Evolutionary conservation across 2,888 invertebrate species (phyloP).

Genomic region (Bembecia ichneumoniformis): DNA sequence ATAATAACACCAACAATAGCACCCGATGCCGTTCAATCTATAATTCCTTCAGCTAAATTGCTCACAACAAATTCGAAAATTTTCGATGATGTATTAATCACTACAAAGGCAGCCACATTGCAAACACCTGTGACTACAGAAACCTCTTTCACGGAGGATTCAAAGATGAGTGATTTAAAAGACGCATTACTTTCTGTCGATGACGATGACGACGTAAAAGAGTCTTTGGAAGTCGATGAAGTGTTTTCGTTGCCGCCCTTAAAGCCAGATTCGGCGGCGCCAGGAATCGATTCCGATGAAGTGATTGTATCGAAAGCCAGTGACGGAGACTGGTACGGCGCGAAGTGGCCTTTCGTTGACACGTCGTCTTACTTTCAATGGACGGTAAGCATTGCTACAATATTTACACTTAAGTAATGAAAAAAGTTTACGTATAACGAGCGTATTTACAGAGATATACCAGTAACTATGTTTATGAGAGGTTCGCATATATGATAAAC

Average conservation of each 20-base stretch:
- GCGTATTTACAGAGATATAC: too few species aligned
- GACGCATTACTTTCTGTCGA: conserved; percentile 57
- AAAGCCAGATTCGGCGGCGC: conserved; percentile 40
- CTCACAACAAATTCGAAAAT: conserved; percentile 36
- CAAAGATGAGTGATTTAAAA: conserved; percentile 52
- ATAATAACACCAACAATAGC: conserved; percentile 52
- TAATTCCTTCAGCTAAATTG: conserved; percentile 37
- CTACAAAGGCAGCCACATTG: conserved; percentile 42
- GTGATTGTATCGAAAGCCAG: conserved; percentile 55
- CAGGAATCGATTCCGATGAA: conserved; percentile 46
- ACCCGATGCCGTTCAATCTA: conserved; percentile 43
- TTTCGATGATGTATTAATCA: conserved; percentile 50
- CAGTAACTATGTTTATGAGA: too few species aligned
- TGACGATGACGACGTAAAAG: conserved; percentile 62
- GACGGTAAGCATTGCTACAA: conserved; percentile 65
- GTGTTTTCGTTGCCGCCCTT: conserved; percentile 58
- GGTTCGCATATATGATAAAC: too few species aligned
- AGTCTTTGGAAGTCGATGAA: conserved; percentile 59
- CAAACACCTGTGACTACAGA: conserved; percentile 31
- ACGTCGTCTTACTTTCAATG: conserved; percentile 77
- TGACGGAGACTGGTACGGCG: conserved; percentile 72
- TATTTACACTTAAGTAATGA: background rate
- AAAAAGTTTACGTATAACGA: too few species aligned
- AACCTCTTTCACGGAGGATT: conserved; percentile 30
- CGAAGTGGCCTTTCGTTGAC: conserved; percentile 76